Conservation (phyloP, 2,888 invertebrate species). For the Oasisia sp. region DNA sequence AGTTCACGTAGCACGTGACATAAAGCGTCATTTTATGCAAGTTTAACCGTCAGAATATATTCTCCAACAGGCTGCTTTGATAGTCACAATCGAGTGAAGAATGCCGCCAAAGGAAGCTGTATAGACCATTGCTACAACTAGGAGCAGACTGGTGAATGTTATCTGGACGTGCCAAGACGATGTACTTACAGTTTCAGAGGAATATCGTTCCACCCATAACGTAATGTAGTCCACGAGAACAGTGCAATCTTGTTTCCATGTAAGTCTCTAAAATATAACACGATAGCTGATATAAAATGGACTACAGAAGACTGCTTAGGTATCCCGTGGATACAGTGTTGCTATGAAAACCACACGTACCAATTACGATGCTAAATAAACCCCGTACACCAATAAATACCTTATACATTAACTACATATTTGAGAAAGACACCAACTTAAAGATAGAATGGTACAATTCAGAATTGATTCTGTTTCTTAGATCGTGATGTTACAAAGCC, state of each 20-base stretch:
- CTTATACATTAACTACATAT: too few relatives aligned
- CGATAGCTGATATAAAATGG: neutral
- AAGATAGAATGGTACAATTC: too few relatives aligned
- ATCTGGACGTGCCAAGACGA: neutral
- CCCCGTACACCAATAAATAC: too few relatives aligned
- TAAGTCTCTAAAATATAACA: neutral
- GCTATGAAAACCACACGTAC: too few relatives aligned
- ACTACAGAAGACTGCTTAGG: neutral
- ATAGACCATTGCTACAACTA: neutral
- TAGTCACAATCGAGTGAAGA: neutral
- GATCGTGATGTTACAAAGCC: too few relatives aligned
- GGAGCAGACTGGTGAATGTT: neutral
- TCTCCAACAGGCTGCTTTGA: neutral
- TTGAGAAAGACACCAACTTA: too few relatives aligned
- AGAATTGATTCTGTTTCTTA: too few relatives aligned
- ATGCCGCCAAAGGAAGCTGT: neutral
- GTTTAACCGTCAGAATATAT: neutral
- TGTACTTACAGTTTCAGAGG: neutral
- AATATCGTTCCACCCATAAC: neutral
- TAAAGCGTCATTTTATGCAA: too few relatives aligned
- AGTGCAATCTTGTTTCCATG: neutral
- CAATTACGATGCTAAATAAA: too few relatives aligned
- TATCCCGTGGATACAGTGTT: neutral
- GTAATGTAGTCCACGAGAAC: neutral
- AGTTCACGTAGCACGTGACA: neutral